A percentile compares a stretch with the other conserved stretches of the same genome.
Conservation (phyloP, 2,888 invertebrate species). For the Hypselothyrea guttata region DNA sequence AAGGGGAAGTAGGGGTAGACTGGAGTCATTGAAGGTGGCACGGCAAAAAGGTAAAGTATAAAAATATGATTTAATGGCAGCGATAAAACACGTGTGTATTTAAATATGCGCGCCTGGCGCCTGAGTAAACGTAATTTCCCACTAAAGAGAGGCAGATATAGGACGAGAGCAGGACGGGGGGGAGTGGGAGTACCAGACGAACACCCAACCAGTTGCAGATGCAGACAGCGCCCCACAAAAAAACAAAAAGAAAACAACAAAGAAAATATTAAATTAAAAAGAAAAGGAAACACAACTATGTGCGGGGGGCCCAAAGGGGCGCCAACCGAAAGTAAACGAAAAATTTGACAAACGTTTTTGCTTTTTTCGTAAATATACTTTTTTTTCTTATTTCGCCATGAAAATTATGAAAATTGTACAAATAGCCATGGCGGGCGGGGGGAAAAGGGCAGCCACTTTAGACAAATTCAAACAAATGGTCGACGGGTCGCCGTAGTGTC, state of each 20-base stretch:
- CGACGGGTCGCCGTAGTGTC: conserved; percentile 40
- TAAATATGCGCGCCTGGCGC: conserved; percentile 82
- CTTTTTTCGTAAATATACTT: conserved; percentile 1
- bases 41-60: conserved; percentile 75
- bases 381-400: conserved; percentile 33
- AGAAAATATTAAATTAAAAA: conserved; percentile 72
- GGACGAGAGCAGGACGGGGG: not conserved
- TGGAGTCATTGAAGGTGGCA: conserved; percentile 56
- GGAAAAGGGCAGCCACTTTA: conserved; percentile 63
- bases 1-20: not conserved
- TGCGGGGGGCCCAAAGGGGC: conserved; percentile 23
- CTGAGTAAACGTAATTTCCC: conserved; percentile 82
- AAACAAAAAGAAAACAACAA: conserved; percentile 44
- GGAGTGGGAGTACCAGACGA: conserved; percentile 31
- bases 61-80: conserved; percentile 83
- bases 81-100: conserved; percentile 83
- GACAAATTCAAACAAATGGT: conserved; percentile 76
- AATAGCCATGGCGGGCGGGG: conserved; percentile 8
- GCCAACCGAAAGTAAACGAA: conserved; percentile 59
- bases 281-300: conserved; percentile 55
- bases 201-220: conserved; percentile 39
- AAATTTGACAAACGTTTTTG: conserved; percentile 63
- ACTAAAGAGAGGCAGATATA: conserved; percentile 33
- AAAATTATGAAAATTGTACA: conserved; percentile 69
- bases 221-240: conserved; percentile 39